phyloP scores from a whole-genome alignment of 2,888 invertebrate genomes.

The Dasysyrphus tricinctus region DNA sequence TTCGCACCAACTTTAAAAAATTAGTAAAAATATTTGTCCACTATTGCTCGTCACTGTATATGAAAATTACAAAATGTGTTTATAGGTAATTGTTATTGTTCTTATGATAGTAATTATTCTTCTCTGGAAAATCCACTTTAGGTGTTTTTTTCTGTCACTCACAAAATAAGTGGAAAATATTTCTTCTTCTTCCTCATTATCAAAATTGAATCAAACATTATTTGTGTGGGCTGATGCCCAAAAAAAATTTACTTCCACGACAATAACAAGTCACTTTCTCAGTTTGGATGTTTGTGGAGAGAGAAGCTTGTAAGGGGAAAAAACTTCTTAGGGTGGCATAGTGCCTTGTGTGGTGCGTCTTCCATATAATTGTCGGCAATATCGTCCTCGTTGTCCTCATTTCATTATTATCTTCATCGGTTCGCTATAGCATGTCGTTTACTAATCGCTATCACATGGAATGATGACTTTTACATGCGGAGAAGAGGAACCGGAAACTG shows the following conservation, averaged over 20 bases:
- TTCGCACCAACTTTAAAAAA: too few species aligned
- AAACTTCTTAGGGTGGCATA: background rate
- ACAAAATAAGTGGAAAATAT: background rate
- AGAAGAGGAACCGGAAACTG: conserved; percentile 19
- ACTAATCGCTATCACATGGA: conserved; percentile 72
- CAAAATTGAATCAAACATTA: conserved; percentile 60
- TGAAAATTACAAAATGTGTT: conserved; percentile 27
- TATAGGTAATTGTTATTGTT: background rate
- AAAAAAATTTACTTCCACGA: conserved; percentile 49
- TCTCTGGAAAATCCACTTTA: background rate
- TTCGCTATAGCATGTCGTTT: conserved; percentile 52
- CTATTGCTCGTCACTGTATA: too few species aligned
- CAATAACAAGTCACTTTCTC: conserved; percentile 54
- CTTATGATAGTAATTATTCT: background rate
- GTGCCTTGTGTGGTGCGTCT: conserved; percentile 22
- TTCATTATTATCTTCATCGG: conserved; percentile 45
- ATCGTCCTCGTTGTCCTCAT: conserved; percentile 25
- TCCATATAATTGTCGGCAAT: conserved; percentile 5
- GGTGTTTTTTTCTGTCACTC: background rate
- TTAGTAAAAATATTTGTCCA: too few species aligned
- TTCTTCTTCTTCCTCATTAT: conserved; percentile 53
- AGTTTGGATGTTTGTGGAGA: background rate
- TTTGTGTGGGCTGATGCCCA: background rate
- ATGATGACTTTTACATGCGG: conserved; percentile 42
- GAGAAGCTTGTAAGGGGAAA: too few species aligned